These are phyloP conservation scores for Anaspis maculata DNA, from an alignment of 2,888 invertebrate species.

Conservation along the genomic window DNA sequence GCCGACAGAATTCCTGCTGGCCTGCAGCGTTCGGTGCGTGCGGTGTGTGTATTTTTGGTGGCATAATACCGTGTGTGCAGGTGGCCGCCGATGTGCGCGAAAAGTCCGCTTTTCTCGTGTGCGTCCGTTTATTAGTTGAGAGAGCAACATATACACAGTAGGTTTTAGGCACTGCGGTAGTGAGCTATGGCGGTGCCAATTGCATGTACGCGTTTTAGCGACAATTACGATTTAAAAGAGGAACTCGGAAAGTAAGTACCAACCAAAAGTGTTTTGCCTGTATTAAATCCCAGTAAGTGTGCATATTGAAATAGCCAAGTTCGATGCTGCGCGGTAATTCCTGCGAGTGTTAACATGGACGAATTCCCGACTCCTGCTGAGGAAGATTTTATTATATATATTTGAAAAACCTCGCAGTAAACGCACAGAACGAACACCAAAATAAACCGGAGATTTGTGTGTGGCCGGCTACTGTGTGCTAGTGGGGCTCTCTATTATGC, in stretches of 20 bases:
- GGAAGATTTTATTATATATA: too few species aligned
- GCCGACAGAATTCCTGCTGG: too few species aligned
- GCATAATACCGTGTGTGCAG: too few species aligned
- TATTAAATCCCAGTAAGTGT: conserved; percentile 18
- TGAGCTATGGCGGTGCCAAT: conserved; percentile 74
- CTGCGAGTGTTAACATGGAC: conserved; percentile 25
- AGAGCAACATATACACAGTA: conserved; percentile 31
- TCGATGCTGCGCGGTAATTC: conserved; percentile 15
- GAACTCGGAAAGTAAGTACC: conserved; percentile 97
- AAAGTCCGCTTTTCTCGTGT: too few species aligned
- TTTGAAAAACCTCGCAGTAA: conserved; percentile 25
- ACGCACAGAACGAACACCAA: too few species aligned
- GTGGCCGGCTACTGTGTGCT: conserved; percentile 14
- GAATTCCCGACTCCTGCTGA: conserved; percentile 20
- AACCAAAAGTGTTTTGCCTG: conserved; percentile 18
- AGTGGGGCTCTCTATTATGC: too few species aligned
- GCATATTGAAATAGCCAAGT: conserved; percentile 11
- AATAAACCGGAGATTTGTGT: conserved; percentile 27
- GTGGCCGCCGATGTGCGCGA: too few species aligned
- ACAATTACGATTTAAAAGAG: conserved; percentile 99
- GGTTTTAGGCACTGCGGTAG: conserved; percentile 33
- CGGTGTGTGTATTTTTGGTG: conserved; percentile 24
- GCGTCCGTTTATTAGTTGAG: conserved; percentile 21
- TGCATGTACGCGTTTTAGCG: conserved; percentile 95
- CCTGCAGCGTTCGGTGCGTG: too few species aligned